Evolutionary conservation across 2,888 invertebrate genomes (phyloP).

Genomic region (Agrotis exclamationis): DNA sequence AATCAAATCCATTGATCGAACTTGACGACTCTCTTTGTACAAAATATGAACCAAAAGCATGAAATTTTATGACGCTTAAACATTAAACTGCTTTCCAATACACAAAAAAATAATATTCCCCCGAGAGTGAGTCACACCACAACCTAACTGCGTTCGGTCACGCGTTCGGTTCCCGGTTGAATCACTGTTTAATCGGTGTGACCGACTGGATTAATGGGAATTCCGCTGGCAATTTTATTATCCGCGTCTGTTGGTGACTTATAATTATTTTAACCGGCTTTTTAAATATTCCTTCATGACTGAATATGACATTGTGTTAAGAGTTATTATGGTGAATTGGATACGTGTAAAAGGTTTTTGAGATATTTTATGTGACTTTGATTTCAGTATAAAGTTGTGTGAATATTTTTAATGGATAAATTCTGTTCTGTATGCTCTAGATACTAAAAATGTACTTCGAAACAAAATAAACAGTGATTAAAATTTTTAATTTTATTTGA

Average conservation of each 20-base stretch:
- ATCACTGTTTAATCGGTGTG: conserved; percentile 61
- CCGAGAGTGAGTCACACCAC: conserved; percentile 51
- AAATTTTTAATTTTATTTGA: too few species aligned
- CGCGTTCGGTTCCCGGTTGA: conserved; percentile 64
- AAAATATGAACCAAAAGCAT: neutral
- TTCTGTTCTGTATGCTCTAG: neutral
- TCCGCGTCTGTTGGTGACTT: conserved; percentile 27
- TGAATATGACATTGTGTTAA: conserved; percentile 21
- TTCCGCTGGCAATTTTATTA: conserved; percentile 60
- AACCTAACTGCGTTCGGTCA: conserved; percentile 63
- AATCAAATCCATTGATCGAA: too few species aligned
- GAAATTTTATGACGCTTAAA: neutral
- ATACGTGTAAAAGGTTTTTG: conserved; percentile 8
- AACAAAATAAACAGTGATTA: too few species aligned
- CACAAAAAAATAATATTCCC: conserved; percentile 8
- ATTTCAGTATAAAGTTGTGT: too few species aligned
- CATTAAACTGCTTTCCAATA: neutral
- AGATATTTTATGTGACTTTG: neutral
- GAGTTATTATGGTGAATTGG: conserved; percentile 15
- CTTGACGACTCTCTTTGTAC: neutral
- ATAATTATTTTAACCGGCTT: conserved; percentile 35
- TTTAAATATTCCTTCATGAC: conserved; percentile 35
- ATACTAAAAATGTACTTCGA: too few species aligned
- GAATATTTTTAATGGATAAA: neutral
- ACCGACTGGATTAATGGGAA: conserved; percentile 55